phyloP scores from a whole-genome alignment of 1,140 invertebrate species.

The Drosophila jambulina region DNA sequence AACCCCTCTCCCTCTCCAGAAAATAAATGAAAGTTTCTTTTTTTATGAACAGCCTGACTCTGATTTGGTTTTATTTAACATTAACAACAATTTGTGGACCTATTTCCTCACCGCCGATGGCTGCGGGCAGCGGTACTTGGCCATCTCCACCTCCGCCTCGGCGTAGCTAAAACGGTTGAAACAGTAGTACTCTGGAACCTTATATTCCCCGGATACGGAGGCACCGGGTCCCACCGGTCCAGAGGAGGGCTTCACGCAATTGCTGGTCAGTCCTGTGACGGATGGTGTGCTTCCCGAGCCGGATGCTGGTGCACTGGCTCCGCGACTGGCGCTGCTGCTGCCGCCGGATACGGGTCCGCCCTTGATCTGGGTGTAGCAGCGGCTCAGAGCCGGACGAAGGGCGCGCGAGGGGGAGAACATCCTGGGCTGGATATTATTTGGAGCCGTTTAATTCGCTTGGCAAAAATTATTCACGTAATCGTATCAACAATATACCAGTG shows the following conservation, averaged over 20 bases:
- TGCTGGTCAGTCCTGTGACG: slow-evolving; percentile 88
- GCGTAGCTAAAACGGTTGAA: slow-evolving; percentile 92
- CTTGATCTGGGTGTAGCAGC: slow-evolving; percentile 67
- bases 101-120: slow-evolving; percentile 85
- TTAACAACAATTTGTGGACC: slow-evolving; percentile 21
- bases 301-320: slow-evolving; percentile 20
- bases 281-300: slow-evolving; percentile 2
- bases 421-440: slow-evolving; percentile 65
- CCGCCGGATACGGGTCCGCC: slow-evolving; percentile 40
- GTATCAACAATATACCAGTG: slow-evolving; percentile 43
- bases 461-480: slow-evolving; percentile 79
- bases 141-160: slow-evolving; percentile 94
- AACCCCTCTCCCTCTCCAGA: neutral
- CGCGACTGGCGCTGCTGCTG: slow-evolving; percentile 9
- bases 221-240: slow-evolving; percentile 90
- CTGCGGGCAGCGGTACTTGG: slow-evolving; percentile 90
- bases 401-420: slow-evolving; percentile 55
- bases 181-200: slow-evolving; percentile 94
- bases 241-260: slow-evolving; percentile 87
- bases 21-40: slow-evolving; percentile 22
- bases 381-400: slow-evolving; percentile 50
- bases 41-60: slow-evolving; percentile 25
- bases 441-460: slow-evolving; percentile 31
- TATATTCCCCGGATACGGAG: slow-evolving; percentile 90
- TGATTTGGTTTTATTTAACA: slow-evolving; percentile 43